Conservation (phyloP, 2,888 invertebrate genomes). For the Caenorhabditis panamensis region DNA sequence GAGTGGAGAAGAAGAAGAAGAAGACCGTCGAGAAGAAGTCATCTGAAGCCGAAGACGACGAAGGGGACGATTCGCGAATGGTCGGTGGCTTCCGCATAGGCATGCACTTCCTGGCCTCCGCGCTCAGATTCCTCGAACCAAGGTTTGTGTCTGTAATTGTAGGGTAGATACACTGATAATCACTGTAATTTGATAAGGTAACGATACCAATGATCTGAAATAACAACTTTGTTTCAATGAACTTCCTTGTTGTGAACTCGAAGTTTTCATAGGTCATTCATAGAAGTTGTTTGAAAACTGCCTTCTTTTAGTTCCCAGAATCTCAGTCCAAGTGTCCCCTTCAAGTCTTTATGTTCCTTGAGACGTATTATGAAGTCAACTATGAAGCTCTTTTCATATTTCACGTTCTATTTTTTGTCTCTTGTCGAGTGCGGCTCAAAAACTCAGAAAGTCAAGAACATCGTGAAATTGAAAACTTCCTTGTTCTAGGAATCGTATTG, state of each 20-base stretch:
- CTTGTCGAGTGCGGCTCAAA: no score
- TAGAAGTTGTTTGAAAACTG: no score
- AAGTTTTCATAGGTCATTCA: no score
- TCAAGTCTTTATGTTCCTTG: no score
- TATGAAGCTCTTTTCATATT: no score
- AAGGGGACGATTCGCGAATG: slow-evolving; percentile 64
- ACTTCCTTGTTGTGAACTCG: neutral
- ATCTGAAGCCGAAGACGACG: slow-evolving; percentile 22
- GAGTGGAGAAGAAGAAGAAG: slow-evolving; percentile 17
- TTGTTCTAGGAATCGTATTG: neutral
- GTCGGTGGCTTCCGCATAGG: slow-evolving; percentile 80
- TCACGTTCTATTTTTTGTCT: no score
- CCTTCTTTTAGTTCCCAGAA: no score
- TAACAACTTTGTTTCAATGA: neutral
- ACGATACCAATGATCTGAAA: no score
- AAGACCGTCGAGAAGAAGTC: slow-evolving; percentile 26
- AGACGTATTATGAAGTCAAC: no score
- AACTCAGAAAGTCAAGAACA: no score
- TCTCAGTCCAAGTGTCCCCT: no score
- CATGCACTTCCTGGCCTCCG: slow-evolving; percentile 81
- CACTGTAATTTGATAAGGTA: neutral
- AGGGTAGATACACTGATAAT: slow-evolving; percentile 2
- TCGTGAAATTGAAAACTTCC: no score
- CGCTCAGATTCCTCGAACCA: slow-evolving; percentile 79
- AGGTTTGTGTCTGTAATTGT: slow-evolving; percentile 73